Percentiles rank a stretch among this genome's conserved stretches.
Evolutionary conservation across 2,113 vertebrate species (phyloP).

Genomic region (Solenodon paradoxus): DNA sequence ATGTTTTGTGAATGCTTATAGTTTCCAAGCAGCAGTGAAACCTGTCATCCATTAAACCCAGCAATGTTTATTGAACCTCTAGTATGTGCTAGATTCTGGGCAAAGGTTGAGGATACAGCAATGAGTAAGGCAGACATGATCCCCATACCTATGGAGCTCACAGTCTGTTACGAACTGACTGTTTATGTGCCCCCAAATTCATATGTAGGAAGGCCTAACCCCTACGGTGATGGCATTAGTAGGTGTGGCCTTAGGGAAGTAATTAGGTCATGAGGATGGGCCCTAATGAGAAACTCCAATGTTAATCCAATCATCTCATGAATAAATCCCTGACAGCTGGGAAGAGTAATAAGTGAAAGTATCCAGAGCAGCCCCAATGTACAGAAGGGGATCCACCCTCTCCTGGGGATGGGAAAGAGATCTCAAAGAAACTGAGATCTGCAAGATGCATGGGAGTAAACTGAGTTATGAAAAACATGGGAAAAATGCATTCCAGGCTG

Average conservation of each 20-base stretch:
- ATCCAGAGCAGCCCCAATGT: background rate
- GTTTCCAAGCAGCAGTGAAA: background rate
- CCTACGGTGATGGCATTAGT: background rate
- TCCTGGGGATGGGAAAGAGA: background rate
- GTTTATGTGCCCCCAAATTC: background rate
- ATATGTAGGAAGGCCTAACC: background rate
- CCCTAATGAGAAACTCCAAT: background rate
- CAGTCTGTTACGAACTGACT: background rate
- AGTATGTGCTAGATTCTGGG: background rate
- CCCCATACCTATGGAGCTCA: background rate
- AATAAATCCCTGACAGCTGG: background rate
- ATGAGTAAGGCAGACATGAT: background rate
- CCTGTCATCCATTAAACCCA: background rate
- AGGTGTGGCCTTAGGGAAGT: background rate
- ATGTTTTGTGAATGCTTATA: conserved; percentile 8
- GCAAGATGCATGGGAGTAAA: background rate
- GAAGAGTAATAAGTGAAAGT: background rate
- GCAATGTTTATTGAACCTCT: conserved; percentile 20
- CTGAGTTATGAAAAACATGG: background rate
- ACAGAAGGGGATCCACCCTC: background rate
- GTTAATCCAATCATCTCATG: background rate
- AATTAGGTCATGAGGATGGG: background rate
- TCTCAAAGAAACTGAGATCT: background rate
- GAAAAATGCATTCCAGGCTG: background rate
- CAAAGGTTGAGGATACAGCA: background rate